Percentiles rank a stretch among this genome's conserved stretches.
Evolutionary conservation across 2,113 vertebrate genomes (phyloP).

Genomic region (Oryctolagus cuniculus): mOryCun1.1 NC_091439.1:37294501-37295000

Average conservation of each 20-base stretch:
- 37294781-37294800: neutral
- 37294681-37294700: conserved; percentile 49
- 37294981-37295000: neutral
- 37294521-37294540: too few species aligned
- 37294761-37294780: neutral
- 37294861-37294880: neutral
- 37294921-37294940: neutral
- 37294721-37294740: neutral
- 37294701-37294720: neutral
- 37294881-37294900: neutral
- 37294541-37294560: too few species aligned
- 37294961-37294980: neutral
- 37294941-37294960: neutral
- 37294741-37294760: neutral
- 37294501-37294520: too few species aligned
- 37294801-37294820: neutral
- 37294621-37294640: too few species aligned
- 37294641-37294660: conserved; percentile 56
- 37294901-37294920: neutral
- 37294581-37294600: too few species aligned
- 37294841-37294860: neutral
- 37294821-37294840: neutral
- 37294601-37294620: too few species aligned
- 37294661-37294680: conserved; percentile 43
- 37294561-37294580: too few species aligned